Percentiles rank a stretch among this genome's conserved stretches.
Conservation (phyloP, 2,888 invertebrate species). For the Hyalella azteca region DNA sequence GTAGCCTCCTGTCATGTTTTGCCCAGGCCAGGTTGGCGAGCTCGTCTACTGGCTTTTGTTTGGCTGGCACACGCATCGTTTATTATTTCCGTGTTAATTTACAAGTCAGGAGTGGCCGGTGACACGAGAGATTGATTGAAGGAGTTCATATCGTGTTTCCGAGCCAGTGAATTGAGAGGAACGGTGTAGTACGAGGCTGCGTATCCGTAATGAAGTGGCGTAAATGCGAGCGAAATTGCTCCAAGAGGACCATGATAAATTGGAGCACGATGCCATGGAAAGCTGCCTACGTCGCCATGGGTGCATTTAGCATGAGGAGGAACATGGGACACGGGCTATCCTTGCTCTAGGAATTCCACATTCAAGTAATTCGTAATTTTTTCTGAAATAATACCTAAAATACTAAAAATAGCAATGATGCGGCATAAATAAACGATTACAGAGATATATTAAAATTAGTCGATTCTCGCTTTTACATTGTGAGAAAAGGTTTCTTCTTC, state of each 20-base stretch:
- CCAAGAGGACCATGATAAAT: slow-evolving; percentile 15
- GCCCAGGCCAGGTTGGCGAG: neutral
- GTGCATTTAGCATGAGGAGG: no score
- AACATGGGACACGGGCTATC: no score
- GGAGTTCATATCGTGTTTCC: slow-evolving; percentile 24
- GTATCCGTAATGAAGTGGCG: slow-evolving; percentile 16
- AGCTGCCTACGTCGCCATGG: no score
- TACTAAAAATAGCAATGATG: neutral
- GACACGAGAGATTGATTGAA: slow-evolving; percentile 24
- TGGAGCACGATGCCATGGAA: neutral
- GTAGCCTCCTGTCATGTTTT: neutral
- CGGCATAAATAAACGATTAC: neutral
- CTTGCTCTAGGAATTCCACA: no score
- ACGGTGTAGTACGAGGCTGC: slow-evolving; percentile 9
- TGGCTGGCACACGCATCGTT: neutral
- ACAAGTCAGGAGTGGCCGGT: slow-evolving; percentile 6
- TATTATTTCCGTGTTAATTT: slow-evolving; percentile 26
- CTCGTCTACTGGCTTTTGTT: neutral
- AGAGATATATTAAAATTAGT: neutral
- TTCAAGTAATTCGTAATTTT: no score
- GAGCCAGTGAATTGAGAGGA: slow-evolving; percentile 4
- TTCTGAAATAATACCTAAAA: no score
- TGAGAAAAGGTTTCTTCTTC: no score
- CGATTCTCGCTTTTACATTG: neutral
- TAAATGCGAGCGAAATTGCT: slow-evolving; percentile 14